Base-by-base conservation (phyloP, 2,797 vertebrate species). In the Heteromormyrus szaboi region DNA sequence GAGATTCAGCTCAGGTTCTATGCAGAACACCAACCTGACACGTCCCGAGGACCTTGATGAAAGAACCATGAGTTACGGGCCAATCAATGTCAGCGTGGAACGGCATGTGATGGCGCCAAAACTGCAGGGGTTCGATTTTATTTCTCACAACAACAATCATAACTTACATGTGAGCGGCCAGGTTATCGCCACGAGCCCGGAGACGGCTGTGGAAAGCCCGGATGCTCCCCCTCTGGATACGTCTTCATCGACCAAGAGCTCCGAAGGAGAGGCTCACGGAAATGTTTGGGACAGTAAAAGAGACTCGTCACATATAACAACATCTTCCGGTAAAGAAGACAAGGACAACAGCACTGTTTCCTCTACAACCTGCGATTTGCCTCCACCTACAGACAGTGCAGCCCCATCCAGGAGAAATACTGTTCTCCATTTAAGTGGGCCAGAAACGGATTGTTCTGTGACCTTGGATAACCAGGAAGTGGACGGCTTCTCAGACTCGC, bases 101-200 rank as follows among this genome's bases (percentile, higher is more conserved):
- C 96, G 94, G 88, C 93, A 62, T 7, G 95, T 94, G 0, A 91
- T 97, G 90, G 96, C 97, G 89, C 94, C 96, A 2, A 95, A 95
- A 19, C 93, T 97, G 25, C 91, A 93, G 50, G 94, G 91, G 11
- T 97, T 98, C 8, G 91, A 95, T 44, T 86, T 94, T 2, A 44
- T 81, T 4, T 3, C 54, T 7, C 91, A 22, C 11, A 29, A 8
- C 22, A 41, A 33, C 85, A 68, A 92, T 87, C 92, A 91, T 17
- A 84, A 91, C 2, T 19, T 48, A 0, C 90, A 89, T 50, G 46
- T 51, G 87, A 86, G 90, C 1, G 90, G 92, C 85, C 87, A 81
- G 89, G 0, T 89, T 25, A 86, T 88, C 0, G 88, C 93, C 3
- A 68, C 88, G 62, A 93, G 95, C 86, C 46, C 92, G 6, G 94